Conservation (phyloP, 2,113 vertebrate genomes). For the Formicarius rufipectus region DNA sequence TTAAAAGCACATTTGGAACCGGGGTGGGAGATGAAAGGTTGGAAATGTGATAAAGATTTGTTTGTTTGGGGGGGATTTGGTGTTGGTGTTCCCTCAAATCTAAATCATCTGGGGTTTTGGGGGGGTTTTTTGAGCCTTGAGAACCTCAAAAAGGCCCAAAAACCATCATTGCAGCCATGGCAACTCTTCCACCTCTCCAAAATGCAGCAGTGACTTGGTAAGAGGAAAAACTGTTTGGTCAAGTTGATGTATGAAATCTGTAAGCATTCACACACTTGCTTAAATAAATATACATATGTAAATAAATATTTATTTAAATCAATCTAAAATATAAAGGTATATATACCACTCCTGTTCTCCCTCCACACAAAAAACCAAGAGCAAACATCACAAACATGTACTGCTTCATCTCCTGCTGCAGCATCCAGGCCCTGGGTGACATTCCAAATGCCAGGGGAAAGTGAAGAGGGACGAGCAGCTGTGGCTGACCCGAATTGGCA, state of each 20-base stretch:
- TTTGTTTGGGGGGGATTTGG: not conserved
- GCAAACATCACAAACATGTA: not conserved
- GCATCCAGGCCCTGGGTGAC: not conserved
- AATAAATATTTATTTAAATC: not conserved
- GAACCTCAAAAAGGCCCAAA: not conserved
- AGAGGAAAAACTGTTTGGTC: not conserved
- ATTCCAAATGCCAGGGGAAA: not conserved
- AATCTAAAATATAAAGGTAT: not conserved
- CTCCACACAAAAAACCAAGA: not conserved
- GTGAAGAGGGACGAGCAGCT: not conserved
- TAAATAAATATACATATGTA: not conserved
- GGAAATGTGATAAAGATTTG: not conserved
- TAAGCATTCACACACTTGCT: not conserved
- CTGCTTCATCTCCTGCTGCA: not conserved
- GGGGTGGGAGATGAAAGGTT: not conserved
- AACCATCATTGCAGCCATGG: not conserved
- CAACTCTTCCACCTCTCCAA: not conserved
- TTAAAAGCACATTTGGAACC: conserved; percentile 28
- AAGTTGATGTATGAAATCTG: not conserved
- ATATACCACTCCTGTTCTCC: not conserved
- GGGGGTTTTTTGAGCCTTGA: not conserved
- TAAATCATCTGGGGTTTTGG: no score
- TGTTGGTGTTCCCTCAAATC: not conserved
- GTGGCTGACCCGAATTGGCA: not conserved
- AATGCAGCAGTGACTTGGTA: not conserved